Conservation (phyloP, 1,140 invertebrate genomes). For the Dreissena polymorpha region DNA sequence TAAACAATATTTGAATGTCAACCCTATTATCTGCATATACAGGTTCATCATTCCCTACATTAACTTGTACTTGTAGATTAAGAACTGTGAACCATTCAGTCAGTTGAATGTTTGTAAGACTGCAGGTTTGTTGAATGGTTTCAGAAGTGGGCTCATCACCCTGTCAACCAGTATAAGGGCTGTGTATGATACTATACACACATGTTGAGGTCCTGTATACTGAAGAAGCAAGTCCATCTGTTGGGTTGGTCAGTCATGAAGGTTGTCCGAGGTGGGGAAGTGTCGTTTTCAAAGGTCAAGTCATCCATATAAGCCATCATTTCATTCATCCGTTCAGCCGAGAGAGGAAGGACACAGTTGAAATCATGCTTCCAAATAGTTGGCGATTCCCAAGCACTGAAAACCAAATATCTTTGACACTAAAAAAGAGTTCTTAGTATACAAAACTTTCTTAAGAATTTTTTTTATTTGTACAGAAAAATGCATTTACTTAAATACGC, state of each 20-base stretch:
- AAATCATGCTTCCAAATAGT: conserved; percentile 57
- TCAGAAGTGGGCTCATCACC: not conserved
- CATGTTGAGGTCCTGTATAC: conserved; percentile 38
- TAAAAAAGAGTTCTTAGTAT: not conserved
- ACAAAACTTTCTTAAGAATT: too few relatives aligned
- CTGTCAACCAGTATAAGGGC: not conserved
- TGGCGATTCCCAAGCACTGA: conserved; percentile 45
- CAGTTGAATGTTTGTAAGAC: not conserved
- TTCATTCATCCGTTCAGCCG: conserved; percentile 31
- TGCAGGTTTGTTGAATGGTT: not conserved
- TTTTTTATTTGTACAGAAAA: too few relatives aligned
- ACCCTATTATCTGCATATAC: too few relatives aligned
- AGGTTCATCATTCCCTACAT: too few relatives aligned
- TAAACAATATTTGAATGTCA: too few relatives aligned
- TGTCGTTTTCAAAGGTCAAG: conserved; percentile 56
- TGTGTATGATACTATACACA: too few relatives aligned
- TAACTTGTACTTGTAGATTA: not conserved
- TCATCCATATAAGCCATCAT: conserved; percentile 59
- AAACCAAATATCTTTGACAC: not conserved
- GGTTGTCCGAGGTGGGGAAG: conserved; percentile 37
- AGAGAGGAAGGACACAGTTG: conserved; percentile 60
- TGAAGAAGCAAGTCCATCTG: conserved; percentile 57
- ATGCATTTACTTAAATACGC: too few relatives aligned
- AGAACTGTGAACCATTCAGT: not conserved
- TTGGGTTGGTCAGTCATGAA: conserved; percentile 51